Percentiles rank a stretch among this genome's conserved stretches.
phyloP scores from a whole-genome alignment of 1,140 invertebrate genomes.

The Drosophila ananassae region DNA sequence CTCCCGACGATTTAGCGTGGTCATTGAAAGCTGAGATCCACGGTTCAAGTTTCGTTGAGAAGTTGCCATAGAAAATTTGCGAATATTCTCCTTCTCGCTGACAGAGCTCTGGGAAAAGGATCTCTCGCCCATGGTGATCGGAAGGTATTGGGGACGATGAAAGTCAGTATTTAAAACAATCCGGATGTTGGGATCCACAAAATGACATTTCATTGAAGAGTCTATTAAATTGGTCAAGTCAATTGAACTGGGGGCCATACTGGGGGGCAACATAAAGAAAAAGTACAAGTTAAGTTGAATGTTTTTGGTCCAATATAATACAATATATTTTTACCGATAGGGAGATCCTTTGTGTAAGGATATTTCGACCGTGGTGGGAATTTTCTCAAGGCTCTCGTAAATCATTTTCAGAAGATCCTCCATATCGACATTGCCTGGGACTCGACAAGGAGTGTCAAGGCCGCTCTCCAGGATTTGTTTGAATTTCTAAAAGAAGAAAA shows the following conservation, averaged over 20 bases:
- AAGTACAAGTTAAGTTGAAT: background rate
- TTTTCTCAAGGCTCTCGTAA: slow-evolving; percentile 50
- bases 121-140: background rate
- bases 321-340: slow-evolving; percentile 47
- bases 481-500: slow-evolving; percentile 41
- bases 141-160: background rate
- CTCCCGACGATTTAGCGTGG: background rate
- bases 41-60: background rate
- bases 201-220: slow-evolving; percentile 9
- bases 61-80: background rate
- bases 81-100: slow-evolving; percentile 7
- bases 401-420: slow-evolving; percentile 29
- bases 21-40: background rate
- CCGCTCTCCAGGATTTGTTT: slow-evolving; percentile 17
- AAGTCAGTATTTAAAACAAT: slow-evolving; percentile 24
- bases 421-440: slow-evolving; percentile 39
- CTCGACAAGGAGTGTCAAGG: background rate
- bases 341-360: slow-evolving; percentile 51
- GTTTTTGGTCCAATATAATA: too few species aligned
- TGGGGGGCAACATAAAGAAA: background rate
- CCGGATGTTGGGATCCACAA: slow-evolving; percentile 35
- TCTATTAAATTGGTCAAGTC: slow-evolving; percentile 19
- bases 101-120: slow-evolving; percentile 1
- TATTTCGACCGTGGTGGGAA: slow-evolving; percentile 48
- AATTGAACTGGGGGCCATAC: background rate